These are phyloP conservation scores for Hybognathus amarus DNA, from an alignment of 2,797 vertebrate species.

Conservation along the genomic window DNA sequence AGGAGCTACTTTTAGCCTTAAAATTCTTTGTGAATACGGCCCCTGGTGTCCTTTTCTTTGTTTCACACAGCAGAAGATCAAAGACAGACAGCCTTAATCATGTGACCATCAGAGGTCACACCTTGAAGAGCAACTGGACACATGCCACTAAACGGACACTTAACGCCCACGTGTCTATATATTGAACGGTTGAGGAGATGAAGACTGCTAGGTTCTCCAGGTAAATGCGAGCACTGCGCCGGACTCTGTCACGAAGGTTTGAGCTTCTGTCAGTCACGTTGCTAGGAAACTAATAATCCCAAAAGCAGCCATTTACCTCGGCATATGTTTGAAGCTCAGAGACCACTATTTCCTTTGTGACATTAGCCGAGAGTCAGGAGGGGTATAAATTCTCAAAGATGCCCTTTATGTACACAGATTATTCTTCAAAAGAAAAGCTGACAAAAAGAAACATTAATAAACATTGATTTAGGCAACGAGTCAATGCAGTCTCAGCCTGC, in stretches of 20 bases:
- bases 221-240: not conserved
- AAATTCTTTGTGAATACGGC: no score
- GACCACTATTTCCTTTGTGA: not conserved
- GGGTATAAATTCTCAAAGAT: not conserved
- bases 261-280: slow-evolving; percentile 27
- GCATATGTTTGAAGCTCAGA: not conserved
- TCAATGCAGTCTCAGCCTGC: not conserved
- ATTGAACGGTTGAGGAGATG: not conserved
- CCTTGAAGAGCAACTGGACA: not conserved
- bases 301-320: slow-evolving; percentile 13
- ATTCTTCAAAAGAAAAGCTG: not conserved
- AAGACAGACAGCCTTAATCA: not conserved
- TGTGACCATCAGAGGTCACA: not conserved
- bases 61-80: slow-evolving; percentile 1
- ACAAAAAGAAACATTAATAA: not conserved
- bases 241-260: slow-evolving; percentile 12
- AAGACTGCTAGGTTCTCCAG: not conserved
- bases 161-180: not conserved
- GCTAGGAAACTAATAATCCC: slow-evolving; percentile 35
- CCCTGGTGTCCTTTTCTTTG: not conserved
- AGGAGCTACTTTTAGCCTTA: no score
- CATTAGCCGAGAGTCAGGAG: not conserved
- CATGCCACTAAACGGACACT: not conserved
- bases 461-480: not conserved
- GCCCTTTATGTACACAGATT: not conserved